Base-by-base conservation (phyloP, 2,113 vertebrate genomes). In the Fulmarus glacialis region DNA sequence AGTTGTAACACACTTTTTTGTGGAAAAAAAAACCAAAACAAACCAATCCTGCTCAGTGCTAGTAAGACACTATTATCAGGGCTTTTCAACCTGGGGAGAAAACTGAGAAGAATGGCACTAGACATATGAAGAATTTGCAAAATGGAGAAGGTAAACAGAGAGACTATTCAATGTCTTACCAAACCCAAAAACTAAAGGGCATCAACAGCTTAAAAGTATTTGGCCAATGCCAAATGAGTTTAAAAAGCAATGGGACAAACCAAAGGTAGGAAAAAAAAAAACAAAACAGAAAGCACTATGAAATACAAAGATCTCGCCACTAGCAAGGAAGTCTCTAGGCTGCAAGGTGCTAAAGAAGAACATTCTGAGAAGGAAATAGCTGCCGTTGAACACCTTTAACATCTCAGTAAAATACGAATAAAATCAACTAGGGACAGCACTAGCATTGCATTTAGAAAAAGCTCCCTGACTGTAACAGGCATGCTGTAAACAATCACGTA, bases 401-500 rank as follows among this genome's bases (percentile, higher is more conserved):
- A 56, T 22, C 15, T 52, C 32, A 56, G 20, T 58, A 63, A 86
- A 81, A 47, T 5, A 24, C 5, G 15, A 92, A 62, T 52, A 72
- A 75, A 75, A 48, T 42, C 27, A 72, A 68, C 3, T n/a, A 74
- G 74, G 36, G 14, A 53, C 23, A 75, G 52, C 42, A 48, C 4
- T 40, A 72, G 13, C n/a, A 72, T 12, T 47, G 32, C 63, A 42
- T 36, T 32, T 36, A 66, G 32, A 43, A 87, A 80, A 27, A 68
- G 24, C 4, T 32, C 42, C 24, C 15, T 40, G 18, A 8, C 24
- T 79, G 32, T 58, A 62, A 45, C 9, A 77, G 24, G 38, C 0
- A 1, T 40, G 30, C n/a, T 82, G 30, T 45, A 79, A 90, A 4
- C 11, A 70, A 43, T 0, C 30, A 15, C 0, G 1, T 48, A 48